phyloP scores from a whole-genome alignment of 2,888 invertebrate species.

The Eristalinus aeneus region DNA sequence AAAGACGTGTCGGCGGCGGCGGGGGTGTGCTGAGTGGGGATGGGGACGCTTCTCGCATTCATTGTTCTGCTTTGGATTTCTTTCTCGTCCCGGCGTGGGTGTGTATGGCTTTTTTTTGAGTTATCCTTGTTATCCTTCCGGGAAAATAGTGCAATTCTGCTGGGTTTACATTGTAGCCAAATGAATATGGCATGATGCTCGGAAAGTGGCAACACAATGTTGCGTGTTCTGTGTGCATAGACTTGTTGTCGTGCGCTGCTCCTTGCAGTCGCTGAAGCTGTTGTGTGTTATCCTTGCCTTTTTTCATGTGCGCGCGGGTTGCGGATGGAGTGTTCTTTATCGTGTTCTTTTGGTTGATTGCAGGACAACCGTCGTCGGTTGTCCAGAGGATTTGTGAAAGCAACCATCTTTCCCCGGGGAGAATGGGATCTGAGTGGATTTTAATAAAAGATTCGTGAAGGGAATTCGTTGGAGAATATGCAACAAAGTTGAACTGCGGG shows the following conservation, averaged over 20 bases:
- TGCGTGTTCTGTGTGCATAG: conserved; percentile 2
- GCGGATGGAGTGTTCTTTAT: neutral
- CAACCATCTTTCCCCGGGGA: neutral
- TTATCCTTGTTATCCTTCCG: neutral
- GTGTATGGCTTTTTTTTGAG: neutral
- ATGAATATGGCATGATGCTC: conserved; percentile 15
- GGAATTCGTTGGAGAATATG: neutral
- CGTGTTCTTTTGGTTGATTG: conserved; percentile 19
- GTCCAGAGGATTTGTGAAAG: conserved; percentile 12
- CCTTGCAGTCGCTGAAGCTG: neutral
- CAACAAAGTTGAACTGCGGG: conserved; percentile 14
- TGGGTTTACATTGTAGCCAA: conserved; percentile 38
- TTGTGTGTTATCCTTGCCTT: conserved; percentile 17
- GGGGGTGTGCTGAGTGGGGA: too few species aligned
- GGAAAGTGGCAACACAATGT: conserved; percentile 39
- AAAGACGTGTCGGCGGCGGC: neutral
- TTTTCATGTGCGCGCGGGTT: neutral
- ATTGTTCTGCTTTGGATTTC: neutral
- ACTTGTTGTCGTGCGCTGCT: neutral
- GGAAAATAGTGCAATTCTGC: conserved; percentile 16
- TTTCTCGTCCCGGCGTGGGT: neutral
- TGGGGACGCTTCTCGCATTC: neutral
- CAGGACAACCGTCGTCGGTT: conserved; percentile 1
- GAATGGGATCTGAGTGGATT: neutral
- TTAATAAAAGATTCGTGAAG: conserved; percentile 11